Evolutionary conservation across 1,140 invertebrate genomes (phyloP), one percentile per base, ranked within the genome.

Genomic region (Oryzaephilus surinamensis): DNA sequence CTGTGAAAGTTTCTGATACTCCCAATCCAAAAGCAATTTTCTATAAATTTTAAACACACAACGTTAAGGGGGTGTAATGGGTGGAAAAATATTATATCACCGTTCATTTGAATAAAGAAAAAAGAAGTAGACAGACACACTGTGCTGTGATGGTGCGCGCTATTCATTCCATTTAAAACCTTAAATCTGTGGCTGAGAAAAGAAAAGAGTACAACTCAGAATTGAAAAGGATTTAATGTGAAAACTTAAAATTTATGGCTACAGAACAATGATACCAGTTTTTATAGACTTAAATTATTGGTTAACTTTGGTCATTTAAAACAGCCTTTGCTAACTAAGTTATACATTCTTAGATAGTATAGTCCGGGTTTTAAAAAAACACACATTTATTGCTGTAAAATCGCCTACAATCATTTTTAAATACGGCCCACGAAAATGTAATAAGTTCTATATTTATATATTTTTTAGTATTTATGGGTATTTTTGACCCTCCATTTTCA

Each of bases 221-320:
- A 58, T 55, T 55, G 55, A 56, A 56, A 58, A 58, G 55, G 48
- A 56, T 55, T 56, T 55, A 58, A 58, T 58, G 56, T 58, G 52
- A 51, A 58, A 58, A 58, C 45, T 58, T 58, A 34, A 55, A 58
- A 58, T 58, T 58, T 58, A 58, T 55, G 34, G 44, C 52, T 42
- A 43, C 54, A 58, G 56, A 58, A 58, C 56, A 58, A 58, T 58
- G 56, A 58, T 55, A 56, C 54, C 48, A 55, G 51, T 58, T 58
- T 58, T 56, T 56, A 58, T 56, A 46, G 54, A 55, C 29, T 51
- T 55, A 56, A 56, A 58, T 58, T 56, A 58, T 58, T 53, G 54
- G 56, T 50, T 55, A 56, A 56, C 47, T 58, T 58, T 46, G 49
- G 55, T 58, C 54, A 58, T 58, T 56, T 51, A 45, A 52, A 52